These are phyloP conservation scores for Microctenopoma lineatum DNA, from an alignment of 2,797 vertebrate genomes.

Conservation along the genomic window DNA sequence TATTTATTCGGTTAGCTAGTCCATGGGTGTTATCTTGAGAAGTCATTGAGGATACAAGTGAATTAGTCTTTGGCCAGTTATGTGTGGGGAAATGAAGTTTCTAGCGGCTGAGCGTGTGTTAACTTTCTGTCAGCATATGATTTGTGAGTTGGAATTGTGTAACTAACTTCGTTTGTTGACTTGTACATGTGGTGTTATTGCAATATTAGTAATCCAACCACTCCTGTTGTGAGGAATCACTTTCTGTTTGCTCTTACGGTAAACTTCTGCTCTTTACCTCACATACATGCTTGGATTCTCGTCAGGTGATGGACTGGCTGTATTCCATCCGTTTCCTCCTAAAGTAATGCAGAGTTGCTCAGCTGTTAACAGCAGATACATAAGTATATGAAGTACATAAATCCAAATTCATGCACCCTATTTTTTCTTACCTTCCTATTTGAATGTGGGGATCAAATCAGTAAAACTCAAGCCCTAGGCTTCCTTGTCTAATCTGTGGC, in stretches of 20 bases:
- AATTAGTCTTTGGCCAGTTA: conserved; percentile 60
- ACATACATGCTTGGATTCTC: too few species aligned
- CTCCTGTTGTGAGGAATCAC: too few species aligned
- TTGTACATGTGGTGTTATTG: not conserved
- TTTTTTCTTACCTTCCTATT: not conserved
- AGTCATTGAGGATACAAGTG: conserved; percentile 46
- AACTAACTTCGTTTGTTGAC: not conserved
- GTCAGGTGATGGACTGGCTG: too few species aligned
- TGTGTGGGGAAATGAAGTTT: conserved; percentile 20
- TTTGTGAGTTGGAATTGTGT: not conserved
- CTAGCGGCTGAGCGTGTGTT: conserved; percentile 10
- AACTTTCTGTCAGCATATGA: not conserved
- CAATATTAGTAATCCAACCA: too few species aligned
- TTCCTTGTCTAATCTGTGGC: not conserved
- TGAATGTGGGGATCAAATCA: too few species aligned
- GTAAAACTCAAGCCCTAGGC: too few species aligned
- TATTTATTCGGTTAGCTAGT: conserved; percentile 60
- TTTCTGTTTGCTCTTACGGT: too few species aligned
- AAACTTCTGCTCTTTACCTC: too few species aligned
- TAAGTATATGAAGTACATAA: not conserved
- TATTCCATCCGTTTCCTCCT: not conserved
- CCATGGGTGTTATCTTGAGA: conserved; percentile 53
- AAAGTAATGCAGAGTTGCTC: not conserved
- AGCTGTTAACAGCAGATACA: not conserved
- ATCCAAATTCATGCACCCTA: not conserved